phyloP scores from a whole-genome alignment of 2,888 invertebrate species.

The Poecilobothrus nobilitatus region DNA sequence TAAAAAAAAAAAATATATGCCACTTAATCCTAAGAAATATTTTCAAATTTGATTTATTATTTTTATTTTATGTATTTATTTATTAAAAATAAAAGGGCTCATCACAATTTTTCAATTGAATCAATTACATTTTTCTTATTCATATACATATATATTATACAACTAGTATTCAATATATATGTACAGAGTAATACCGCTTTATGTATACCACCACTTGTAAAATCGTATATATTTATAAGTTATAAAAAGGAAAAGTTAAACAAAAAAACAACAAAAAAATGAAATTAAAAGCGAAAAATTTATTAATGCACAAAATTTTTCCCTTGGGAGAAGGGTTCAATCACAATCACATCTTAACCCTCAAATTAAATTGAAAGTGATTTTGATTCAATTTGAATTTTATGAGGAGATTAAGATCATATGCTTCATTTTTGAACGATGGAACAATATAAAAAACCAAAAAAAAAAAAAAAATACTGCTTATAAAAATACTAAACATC shows the following conservation, averaged over 20 bases:
- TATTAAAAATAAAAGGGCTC: too few species aligned
- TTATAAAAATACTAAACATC: too few species aligned
- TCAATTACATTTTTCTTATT: too few species aligned
- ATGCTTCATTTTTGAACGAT: conserved; percentile 5
- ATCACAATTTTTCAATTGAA: too few species aligned
- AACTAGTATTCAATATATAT: too few species aligned
- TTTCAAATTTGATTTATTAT: background rate
- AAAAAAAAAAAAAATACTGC: background rate
- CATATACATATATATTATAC: too few species aligned
- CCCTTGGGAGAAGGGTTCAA: background rate
- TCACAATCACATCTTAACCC: background rate
- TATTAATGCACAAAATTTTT: conserved; percentile 1
- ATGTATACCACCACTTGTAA: too few species aligned
- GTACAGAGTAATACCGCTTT: too few species aligned
- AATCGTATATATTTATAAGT: too few species aligned
- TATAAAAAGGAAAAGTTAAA: too few species aligned
- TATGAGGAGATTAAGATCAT: conserved; percentile 8
- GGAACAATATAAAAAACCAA: background rate
- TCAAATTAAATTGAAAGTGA: background rate
- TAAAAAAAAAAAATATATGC: background rate
- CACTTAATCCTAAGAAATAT: background rate
- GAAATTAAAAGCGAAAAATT: background rate
- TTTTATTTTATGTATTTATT: background rate
- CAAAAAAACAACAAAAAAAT: too few species aligned
- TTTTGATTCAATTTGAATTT: conserved; percentile 8